Conservation (phyloP, 2,888 invertebrate genomes). For the Sminthurides aquaticus region DNA sequence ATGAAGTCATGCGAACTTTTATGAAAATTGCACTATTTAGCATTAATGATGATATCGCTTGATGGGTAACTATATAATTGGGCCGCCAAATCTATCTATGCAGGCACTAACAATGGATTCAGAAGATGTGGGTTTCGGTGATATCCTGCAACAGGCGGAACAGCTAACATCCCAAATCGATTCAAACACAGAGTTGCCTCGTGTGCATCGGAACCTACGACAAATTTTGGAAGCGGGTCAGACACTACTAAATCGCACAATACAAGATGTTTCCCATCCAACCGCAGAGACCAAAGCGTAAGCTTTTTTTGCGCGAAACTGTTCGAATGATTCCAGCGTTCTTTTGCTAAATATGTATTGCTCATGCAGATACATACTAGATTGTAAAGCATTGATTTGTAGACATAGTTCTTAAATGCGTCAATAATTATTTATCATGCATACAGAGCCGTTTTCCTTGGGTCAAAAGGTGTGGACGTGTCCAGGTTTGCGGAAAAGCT, state of each 20-base stretch:
- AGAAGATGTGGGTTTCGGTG: slow-evolving; percentile 62
- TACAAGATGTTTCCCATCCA: slow-evolving; percentile 45
- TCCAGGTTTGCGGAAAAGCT: slow-evolving; percentile 88
- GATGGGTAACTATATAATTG: too few relatives aligned
- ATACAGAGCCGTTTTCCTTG: slow-evolving; percentile 73
- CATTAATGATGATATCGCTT: too few relatives aligned
- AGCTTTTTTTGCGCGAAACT: slow-evolving; percentile 46
- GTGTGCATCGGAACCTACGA: slow-evolving; percentile 77
- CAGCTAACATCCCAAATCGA: slow-evolving; percentile 82
- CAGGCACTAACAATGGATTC: slow-evolving; percentile 9
- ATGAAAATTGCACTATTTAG: too few relatives aligned
- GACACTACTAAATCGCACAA: slow-evolving; percentile 77
- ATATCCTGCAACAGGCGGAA: slow-evolving; percentile 83
- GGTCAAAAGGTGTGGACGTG: slow-evolving; percentile 84
- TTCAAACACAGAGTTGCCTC: slow-evolving; percentile 64
- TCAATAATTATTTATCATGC: neutral
- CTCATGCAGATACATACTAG: neutral
- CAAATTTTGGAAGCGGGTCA: slow-evolving; percentile 88
- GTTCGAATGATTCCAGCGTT: neutral
- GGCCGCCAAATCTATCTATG: neutral
- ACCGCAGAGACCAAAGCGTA: slow-evolving; percentile 78
- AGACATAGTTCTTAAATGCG: too few relatives aligned
- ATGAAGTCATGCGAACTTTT: too few relatives aligned
- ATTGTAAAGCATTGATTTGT: slow-evolving; percentile 32
- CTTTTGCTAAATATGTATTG: neutral